Percentiles rank a stretch among this genome's conserved stretches.
phyloP scores from a whole-genome alignment of 2,113 vertebrate genomes.

The Catharus minimus region DNA sequence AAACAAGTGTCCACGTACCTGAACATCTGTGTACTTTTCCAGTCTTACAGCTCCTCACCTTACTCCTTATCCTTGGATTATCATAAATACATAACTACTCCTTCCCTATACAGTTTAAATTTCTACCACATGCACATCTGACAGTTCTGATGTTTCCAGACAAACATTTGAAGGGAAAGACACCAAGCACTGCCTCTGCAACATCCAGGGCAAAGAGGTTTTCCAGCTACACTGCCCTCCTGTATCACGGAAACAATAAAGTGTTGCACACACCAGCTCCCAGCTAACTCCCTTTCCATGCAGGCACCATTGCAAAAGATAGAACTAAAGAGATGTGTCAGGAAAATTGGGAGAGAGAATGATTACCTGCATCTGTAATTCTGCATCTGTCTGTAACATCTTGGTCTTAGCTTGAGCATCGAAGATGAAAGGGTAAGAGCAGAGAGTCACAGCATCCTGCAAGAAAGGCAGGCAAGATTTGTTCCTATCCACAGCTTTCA shows the following conservation, averaged over 20 bases:
- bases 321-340: neutral
- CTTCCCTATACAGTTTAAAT: neutral
- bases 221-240: neutral
- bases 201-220: neutral
- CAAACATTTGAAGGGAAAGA: neutral
- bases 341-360: neutral
- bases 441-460: constrained; percentile 90
- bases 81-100: neutral
- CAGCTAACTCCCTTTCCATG: neutral
- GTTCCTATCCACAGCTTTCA: neutral
- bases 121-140: neutral
- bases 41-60: neutral
- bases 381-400: constrained; percentile 96
- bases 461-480: constrained; percentile 18
- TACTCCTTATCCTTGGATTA: neutral
- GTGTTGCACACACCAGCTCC: neutral
- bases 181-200: neutral
- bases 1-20: neutral
- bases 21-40: neutral
- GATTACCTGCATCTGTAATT: constrained; percentile 96
- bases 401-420: constrained; percentile 97
- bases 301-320: neutral
- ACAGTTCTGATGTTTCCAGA: neutral
- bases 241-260: neutral
- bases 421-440: constrained; percentile 96